Percentiles rank a stretch among this genome's conserved stretches.
These are phyloP conservation scores for Spheniscus mendiculus DNA, from an alignment of 2,113 vertebrate genomes.

Conservation along the genomic window DNA sequence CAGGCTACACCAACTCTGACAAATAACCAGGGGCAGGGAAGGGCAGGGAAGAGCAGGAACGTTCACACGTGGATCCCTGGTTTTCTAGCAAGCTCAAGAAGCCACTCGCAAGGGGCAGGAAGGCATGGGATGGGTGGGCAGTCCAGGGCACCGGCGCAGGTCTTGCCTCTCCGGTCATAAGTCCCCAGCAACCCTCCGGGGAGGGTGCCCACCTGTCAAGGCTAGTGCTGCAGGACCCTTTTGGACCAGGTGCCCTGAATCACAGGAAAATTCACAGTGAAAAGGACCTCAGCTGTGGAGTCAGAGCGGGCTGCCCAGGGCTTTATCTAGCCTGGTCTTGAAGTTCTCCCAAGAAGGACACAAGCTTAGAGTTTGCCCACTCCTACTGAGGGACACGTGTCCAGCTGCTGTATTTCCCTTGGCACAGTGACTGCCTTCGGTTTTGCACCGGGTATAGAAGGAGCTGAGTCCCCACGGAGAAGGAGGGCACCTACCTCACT, in stretches of 20 bases:
- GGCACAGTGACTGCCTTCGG: neutral
- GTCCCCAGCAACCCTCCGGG: neutral
- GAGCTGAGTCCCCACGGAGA: fast-evolving
- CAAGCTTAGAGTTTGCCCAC: fast-evolving
- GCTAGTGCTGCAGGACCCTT: fast-evolving
- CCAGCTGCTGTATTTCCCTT: neutral
- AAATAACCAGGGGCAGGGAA: neutral
- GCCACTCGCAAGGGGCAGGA: fast-evolving
- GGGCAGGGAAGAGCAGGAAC: neutral
- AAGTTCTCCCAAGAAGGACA: neutral
- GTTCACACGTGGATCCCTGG: fast-evolving
- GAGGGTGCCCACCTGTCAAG: neutral
- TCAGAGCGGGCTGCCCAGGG: neutral
- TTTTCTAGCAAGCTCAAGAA: neutral
- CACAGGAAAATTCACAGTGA: neutral
- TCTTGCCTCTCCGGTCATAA: fast-evolving
- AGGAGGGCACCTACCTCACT: slow-evolving; percentile 12
- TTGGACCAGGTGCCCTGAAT: neutral
- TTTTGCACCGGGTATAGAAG: neutral
- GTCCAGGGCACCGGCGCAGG: neutral
- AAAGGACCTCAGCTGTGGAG: neutral
- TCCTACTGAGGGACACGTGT: fast-evolving
- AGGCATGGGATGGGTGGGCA: fast-evolving
- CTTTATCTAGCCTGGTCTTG: neutral
- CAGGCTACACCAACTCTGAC: fast-evolving